Evolutionary conservation across 2,888 invertebrate species (phyloP), one percentile per base, ranked within the genome.

Genomic region (Ischnus inquisitorius): DNA sequence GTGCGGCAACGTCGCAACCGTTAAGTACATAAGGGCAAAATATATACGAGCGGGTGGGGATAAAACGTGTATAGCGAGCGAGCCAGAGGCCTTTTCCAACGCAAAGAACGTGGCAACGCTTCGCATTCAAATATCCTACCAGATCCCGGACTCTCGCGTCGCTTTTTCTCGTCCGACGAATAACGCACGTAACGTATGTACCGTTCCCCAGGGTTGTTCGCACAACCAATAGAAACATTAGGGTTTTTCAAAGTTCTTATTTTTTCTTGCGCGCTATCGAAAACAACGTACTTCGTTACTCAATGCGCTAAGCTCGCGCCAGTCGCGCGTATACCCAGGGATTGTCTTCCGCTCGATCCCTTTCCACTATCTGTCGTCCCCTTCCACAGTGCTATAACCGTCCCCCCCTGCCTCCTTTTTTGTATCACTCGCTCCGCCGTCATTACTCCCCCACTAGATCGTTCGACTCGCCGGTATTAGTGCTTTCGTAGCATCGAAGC

Each of bases 1-100:
- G 90, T 91, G 88, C 91, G 93, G 93, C 93, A 93, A 93, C 93
- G 91, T 93, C 91, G 93, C 93, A 93, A 90, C 90, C 90, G 91
- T 91, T 91, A 90, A 91, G 90, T 91, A 91, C 87, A 91, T 91
- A 91, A 90, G 90, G 89, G 86, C 85, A 69, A 82, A 83, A 71
- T 85, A 39, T 46, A 67, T 64, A 64, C 60, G 77, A 16, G 46
- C 10, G 46, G 76, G 78, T 68, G 85, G 85, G 87, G 88, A 87
- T 83, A 79, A 34, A 69, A 84, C 48, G 39, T 16, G 22, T 75
- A 81, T 64, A 54, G 14, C 14, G 64, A 34, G 60, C 65, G 69
- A 51, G 79, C 68, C 69, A 77, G 86, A 84, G 88, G 84, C 82
- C 72, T 84, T 83, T 84, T 79, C 79, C 77, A 77, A 65, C 79